Evolutionary conservation across 2,113 vertebrate species (phyloP), one percentile per base, ranked within the genome.

Genomic region (Pseudolaguvia tuberculata): DNA sequence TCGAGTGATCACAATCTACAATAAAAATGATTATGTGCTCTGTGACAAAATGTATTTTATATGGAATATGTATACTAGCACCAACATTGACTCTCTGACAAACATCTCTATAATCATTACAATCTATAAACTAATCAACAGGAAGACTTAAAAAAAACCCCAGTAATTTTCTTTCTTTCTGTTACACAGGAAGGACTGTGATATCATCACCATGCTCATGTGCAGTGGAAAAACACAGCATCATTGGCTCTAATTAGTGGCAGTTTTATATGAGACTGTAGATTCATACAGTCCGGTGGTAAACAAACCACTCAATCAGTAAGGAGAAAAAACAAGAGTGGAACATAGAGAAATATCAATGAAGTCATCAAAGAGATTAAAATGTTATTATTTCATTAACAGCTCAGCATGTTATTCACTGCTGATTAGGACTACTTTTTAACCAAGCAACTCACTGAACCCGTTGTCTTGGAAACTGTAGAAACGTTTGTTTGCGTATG

Each of bases 391-490:
- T 20, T 62, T 42, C 31, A 13, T 35, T 50, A 76, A 39, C 63
- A 58, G 59, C 13, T 45, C 4, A 52, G 14, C n/a, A 42, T 18
- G 31, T 55, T 35, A 4, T 35, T 52, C 4, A 14, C 45, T 18
- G n/a, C 69, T 27, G 63, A 67, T 35, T 51, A 4, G 53, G 42
- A 62, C 53, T 61, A 62, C 59, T 68, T 59, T 65, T 68, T 50
- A 27, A 70, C 72, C 25, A 67, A 17, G 48, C 18, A 61, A 61
- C 47, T 61, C n/a, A 53, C 51, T 20, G 14, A 72, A 72, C 20
- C 73, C 9, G 55, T 68, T 76, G 78, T 72, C 69, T 47, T 76
- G 78, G 73, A 76, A 72, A 80, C 73, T 5, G 53, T 5, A 18
- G 15, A 14, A 59, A 68, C 55, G 53, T 7, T 62, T 42, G 50